Evolutionary conservation across 2,797 vertebrate species (phyloP), one percentile per base, ranked within the genome.

Genomic region (Karalla daura): DNA sequence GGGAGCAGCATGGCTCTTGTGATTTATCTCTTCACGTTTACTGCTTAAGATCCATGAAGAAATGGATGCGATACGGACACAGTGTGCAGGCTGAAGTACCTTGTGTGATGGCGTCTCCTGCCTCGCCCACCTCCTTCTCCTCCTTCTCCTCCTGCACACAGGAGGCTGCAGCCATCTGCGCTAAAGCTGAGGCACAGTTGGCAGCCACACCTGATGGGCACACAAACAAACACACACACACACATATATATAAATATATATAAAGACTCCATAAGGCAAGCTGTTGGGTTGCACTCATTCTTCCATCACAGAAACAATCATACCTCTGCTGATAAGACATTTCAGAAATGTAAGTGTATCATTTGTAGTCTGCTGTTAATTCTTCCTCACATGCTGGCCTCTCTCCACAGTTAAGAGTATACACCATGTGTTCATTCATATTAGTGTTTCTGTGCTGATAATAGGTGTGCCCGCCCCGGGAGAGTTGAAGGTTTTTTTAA

Each of bases 101-200:
- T 94, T 98, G 97, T 74, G 96, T 70, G 76, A 98, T 96, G 80
- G 97, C 60, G 77, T 98, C 97, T 32, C 92, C 93, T 8, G 86
- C 90, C 40, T 98, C 97, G 11, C 84, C 92, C 58, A 17, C 59
- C 74, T 98, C 97, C 80, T 86, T 95, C 61, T 98, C 96, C 5
- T 98, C 97, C 79, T 95, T 96, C 65, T 98, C 97, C 61, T 98
- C 96, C 85, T 96, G 96, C 52, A 98, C 96, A 76, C 97, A 99
- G 14, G 97, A 99, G 2, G 98, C 97, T 32, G 95, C 97, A 5
- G 97, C 96, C 97, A 99, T 99, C 87, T 98, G 98, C 30, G 97
- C 97, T 64, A 99, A 91, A 44, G 98, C 98, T 4, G 97, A 98
- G 1, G 97, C 96, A 28, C 97, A 99, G 86, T 99, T 98, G 51